Conservation (phyloP, 2,888 invertebrate genomes). For the Lampropteryx suffumata region DNA sequence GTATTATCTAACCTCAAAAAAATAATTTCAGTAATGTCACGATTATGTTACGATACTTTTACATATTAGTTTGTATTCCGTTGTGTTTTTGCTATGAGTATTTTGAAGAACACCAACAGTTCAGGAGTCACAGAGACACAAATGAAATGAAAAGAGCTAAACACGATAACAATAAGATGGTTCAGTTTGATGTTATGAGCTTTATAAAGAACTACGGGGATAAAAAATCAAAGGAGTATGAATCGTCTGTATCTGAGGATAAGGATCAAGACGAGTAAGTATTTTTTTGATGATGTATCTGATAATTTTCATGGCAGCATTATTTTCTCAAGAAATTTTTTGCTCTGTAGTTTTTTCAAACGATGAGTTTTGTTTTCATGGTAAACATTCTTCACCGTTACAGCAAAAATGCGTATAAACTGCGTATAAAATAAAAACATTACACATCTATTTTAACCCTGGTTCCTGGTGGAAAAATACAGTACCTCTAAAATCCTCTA, state of each 20-base stretch:
- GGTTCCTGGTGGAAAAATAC: too few species aligned
- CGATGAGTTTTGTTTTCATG: background rate
- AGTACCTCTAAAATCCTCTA: too few species aligned
- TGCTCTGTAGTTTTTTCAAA: too few species aligned
- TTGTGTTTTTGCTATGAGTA: conserved; percentile 43
- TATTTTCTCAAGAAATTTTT: too few species aligned
- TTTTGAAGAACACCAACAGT: conserved; percentile 23
- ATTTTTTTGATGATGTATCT: background rate
- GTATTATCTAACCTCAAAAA: background rate
- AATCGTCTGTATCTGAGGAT: conserved; percentile 25
- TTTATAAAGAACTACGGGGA: conserved; percentile 49
- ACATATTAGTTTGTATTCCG: conserved; percentile 40
- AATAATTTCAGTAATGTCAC: conserved; percentile 23
- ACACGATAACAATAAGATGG: conserved; percentile 18
- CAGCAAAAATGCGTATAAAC: too few species aligned
- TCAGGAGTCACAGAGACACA: background rate
- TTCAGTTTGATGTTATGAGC: conserved; percentile 55
- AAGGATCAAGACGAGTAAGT: conserved; percentile 34
- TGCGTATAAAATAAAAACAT: too few species aligned
- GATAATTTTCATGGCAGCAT: background rate
- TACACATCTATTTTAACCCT: too few species aligned
- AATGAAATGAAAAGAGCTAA: background rate
- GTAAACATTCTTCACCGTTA: too few species aligned
- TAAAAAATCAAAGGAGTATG: conserved; percentile 21
- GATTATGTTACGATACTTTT: conserved; percentile 44